phyloP scores from a whole-genome alignment of 2,797 vertebrate genomes.

The Sarcoramphus papa region DNA sequence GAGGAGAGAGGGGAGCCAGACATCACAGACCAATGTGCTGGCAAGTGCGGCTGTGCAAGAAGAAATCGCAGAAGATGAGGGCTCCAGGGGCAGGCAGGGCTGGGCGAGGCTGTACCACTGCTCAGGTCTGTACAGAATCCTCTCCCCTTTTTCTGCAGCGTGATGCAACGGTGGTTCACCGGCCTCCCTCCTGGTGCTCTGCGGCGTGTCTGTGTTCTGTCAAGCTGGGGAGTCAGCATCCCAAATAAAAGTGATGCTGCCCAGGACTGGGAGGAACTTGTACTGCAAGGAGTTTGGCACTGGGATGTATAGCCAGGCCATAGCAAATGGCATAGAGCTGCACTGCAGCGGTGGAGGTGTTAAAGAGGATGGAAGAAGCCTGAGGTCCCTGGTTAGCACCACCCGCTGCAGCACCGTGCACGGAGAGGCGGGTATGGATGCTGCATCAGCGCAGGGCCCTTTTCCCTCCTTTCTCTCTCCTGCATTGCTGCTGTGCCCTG shows the following conservation, averaged over 20 bases:
- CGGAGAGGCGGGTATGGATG: background rate
- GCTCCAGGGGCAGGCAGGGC: background rate
- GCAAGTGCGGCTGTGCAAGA: background rate
- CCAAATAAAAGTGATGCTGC: background rate
- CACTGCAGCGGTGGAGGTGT: background rate
- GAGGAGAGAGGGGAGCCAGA: background rate
- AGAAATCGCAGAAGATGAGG: background rate
- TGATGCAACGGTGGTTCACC: background rate
- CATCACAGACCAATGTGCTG: background rate
- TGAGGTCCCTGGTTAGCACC: background rate
- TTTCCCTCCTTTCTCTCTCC: background rate
- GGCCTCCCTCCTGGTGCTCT: background rate
- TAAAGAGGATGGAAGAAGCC: background rate
- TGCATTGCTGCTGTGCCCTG: background rate
- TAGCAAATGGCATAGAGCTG: background rate
- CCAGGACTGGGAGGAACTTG: background rate
- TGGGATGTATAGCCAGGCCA: background rate
- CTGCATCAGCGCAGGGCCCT: background rate
- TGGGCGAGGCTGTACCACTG: background rate
- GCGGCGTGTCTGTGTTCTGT: background rate
- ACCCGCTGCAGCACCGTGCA: background rate
- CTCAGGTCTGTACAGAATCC: background rate
- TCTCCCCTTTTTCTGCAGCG: background rate
- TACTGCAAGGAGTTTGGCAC: background rate
- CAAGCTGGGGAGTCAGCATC: background rate